These are phyloP conservation scores for Thryonomys swinderianus DNA, from an alignment of 2,113 vertebrate species.

Conservation along the genomic window DNA sequence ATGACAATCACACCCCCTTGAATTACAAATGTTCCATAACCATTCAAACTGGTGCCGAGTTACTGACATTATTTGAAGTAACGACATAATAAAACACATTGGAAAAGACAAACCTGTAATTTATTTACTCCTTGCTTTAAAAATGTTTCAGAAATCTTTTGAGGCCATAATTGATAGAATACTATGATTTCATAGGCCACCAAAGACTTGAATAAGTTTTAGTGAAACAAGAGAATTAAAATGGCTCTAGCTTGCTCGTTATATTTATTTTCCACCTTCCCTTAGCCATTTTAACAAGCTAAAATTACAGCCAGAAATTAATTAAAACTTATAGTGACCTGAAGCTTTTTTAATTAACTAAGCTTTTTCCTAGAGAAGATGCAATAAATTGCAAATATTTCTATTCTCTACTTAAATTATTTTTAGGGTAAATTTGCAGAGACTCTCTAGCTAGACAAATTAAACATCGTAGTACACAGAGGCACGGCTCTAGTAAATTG, in stretches of 20 bases:
- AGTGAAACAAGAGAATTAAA: conserved; percentile 82
- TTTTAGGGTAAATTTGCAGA: conserved; percentile 21
- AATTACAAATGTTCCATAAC: conserved; percentile 89
- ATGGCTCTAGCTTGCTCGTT: conserved; percentile 50
- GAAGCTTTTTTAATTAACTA: conserved; percentile 65
- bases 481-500: background rate
- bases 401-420: background rate
- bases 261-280: conserved; percentile 40
- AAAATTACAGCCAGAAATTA: conserved; percentile 69
- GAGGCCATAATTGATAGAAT: conserved; percentile 78
- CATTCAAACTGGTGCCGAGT: conserved; percentile 84
- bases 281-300: conserved; percentile 8
- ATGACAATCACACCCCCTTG: conserved; percentile 87
- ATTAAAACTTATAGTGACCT: conserved; percentile 63
- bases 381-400: conserved; percentile 50
- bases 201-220: conserved; percentile 80
- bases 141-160: conserved; percentile 83
- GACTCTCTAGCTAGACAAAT: background rate
- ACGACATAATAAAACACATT: conserved; percentile 88
- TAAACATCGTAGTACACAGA: background rate
- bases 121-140: conserved; percentile 82
- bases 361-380: conserved; percentile 23
- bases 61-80: conserved; percentile 88
- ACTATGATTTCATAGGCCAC: conserved; percentile 77
- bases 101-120: conserved; percentile 87